Evolutionary conservation across 2,113 vertebrate species (phyloP), one percentile per base, ranked within the genome.

Genomic region (Ia io): DNA sequence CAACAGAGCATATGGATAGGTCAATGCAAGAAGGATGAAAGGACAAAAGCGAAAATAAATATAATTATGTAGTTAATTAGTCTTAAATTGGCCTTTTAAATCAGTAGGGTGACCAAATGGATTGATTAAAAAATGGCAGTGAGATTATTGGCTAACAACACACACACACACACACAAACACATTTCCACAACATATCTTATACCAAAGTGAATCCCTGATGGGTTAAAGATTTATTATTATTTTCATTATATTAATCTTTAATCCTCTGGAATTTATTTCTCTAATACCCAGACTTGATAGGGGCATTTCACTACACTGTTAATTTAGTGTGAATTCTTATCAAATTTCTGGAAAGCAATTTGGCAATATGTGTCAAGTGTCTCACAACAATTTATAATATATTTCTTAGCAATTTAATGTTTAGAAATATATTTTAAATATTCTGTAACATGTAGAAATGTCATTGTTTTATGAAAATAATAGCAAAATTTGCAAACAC

Each of bases 221-320:
- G 25, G 32, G 47, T 92, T 84, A 89, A 88, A 91, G 32, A 83
- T 2, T 83, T 95, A 71, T 6, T 3, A 12, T 40, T 93, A 78
- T 79, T 95, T 90, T 86, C 49, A 91, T 90, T 84, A 59, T 79
- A 88, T 49, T 80, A 88, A 90, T 91, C 20, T 51, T 93, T 95
- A 88, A 83, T 86, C 22, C 32, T 86, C 2, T 53, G 67, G 11
- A 61, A 85, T 85, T 90, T 82, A 71, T 67, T 93, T 82, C 88
- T 83, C 28, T 70, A 69, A 78, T 84, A 65, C 11, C n/a, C 12
- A 35, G 11, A 84, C 13, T 49, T 83, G 56, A 18, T 76, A 37
- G 90, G 12, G 8, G 0, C 16, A 88, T 13, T 84, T 91, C 2
- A 6, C 7, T 28, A 76, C 20, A 47, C 10, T 76, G 35, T 32